Evolutionary conservation across 2,113 vertebrate species (phyloP).

Genomic region (Otis tarda): DNA sequence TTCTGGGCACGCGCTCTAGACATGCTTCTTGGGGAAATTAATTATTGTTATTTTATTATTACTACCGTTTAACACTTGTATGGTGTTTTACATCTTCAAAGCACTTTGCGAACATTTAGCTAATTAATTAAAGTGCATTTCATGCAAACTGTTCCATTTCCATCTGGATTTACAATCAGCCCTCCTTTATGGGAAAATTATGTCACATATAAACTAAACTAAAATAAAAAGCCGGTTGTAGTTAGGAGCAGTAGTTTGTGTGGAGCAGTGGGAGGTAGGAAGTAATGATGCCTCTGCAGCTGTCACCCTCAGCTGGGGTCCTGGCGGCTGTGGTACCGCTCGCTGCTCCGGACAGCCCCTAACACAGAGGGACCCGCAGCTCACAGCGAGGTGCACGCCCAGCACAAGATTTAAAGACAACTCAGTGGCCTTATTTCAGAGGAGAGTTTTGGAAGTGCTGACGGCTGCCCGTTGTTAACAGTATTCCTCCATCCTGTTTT

Average conservation of each 20-base stretch:
- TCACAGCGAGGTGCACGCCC: not conserved
- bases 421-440: not conserved
- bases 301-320: not conserved
- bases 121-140: constrained; percentile 70
- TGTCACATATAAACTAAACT: not conserved
- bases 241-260: not conserved
- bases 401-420: not conserved
- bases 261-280: constrained; percentile 9
- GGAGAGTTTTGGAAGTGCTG: not conserved
- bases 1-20: not conserved
- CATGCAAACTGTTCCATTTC: constrained; percentile 41
- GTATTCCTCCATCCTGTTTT: fast-evolving
- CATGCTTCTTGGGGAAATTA: constrained; percentile 23
- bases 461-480: not conserved
- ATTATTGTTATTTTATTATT: constrained; percentile 65
- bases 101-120: constrained; percentile 51
- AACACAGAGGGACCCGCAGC: not conserved
- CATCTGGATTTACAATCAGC: constrained; percentile 62
- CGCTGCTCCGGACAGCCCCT: not conserved
- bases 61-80: constrained; percentile 18
- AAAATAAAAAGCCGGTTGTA: not conserved
- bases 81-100: constrained; percentile 54
- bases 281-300: not conserved
- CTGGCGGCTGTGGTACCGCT: not conserved
- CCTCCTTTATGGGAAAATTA: constrained; percentile 38